A percentile compares a stretch with the other conserved stretches of the same genome.
Evolutionary conservation across 2,113 vertebrate species (phyloP).

Genomic region (Mirounga angustirostris): DNA sequence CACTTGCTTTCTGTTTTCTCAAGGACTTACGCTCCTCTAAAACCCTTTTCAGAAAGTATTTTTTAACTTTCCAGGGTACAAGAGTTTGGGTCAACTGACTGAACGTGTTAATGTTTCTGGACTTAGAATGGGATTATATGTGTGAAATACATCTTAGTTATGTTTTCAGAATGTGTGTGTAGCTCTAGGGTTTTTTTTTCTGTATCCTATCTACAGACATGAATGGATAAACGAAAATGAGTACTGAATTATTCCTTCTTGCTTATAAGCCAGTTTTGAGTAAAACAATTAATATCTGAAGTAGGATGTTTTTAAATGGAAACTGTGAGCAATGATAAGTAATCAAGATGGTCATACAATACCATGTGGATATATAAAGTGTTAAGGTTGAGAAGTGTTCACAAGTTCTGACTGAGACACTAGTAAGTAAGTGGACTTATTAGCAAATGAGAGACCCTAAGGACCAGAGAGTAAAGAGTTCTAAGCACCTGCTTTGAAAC

Average conservation of each 20-base stretch:
- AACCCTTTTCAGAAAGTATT: not conserved
- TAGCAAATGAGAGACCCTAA: not conserved
- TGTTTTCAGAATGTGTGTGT: not conserved
- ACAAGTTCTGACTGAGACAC: not conserved
- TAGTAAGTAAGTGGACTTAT: not conserved
- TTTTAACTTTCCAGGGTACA: not conserved
- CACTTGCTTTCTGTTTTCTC: not conserved
- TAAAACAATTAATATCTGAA: not conserved
- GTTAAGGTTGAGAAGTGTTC: not conserved
- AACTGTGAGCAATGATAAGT: not conserved
- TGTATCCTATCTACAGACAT: not conserved
- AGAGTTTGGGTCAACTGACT: not conserved
- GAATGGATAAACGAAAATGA: not conserved
- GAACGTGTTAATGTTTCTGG: not conserved
- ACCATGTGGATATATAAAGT: not conserved
- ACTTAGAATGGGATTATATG: not conserved
- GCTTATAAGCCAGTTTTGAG: not conserved
- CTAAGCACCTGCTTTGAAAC: not conserved
- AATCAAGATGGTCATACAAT: not conserved
- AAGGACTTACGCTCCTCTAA: not conserved
- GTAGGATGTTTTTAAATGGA: conserved; percentile 18
- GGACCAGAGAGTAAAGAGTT: not conserved
- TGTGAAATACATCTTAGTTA: not conserved
- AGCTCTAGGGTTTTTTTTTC: not conserved
- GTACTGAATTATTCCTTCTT: not conserved